Evolutionary conservation across 2,113 vertebrate genomes (phyloP), one percentile per base, ranked within the genome.

Genomic region (Thamnaconus septentrionalis): DNA sequence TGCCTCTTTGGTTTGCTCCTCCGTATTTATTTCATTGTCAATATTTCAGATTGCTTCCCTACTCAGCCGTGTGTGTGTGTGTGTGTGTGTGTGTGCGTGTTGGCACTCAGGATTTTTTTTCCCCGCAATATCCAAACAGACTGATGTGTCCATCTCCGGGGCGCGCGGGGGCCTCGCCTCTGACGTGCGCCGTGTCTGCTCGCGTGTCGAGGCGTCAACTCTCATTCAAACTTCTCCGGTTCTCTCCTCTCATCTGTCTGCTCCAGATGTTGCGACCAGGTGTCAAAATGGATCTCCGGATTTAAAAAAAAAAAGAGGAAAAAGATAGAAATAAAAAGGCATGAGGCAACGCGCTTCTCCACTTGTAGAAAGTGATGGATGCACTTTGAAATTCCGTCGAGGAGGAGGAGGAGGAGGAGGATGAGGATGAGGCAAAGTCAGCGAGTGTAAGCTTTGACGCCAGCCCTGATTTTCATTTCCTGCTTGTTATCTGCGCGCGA

Each of bases 341-440:
- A 58, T 60, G 77, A 83, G 78, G 76, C 79, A 88, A 86, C 81
- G 89, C 74, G 87, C 83, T 87, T 83, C 67, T 80, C 71, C 86
- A 86, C 87, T 90, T 91, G 88, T 81, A 85, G 79, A 82, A 89
- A 82, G 71, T 80, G 84, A 82, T 75, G 59, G 82, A 86, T 72
- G 56, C 73, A 76, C 85, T 87, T 90, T 88, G 86, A 89, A 87
- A 88, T 86, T 86, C 74, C 63, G 72, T 70, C 66, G 72, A 81
- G 75, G 66, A 74, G 58, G 57, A 53, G 79, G 56, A 76, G 64
- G 72, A 83, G 18, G 72, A 81, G 75, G 66, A 74, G 58, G 57
- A 53, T 79, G 56, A 76, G 64, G 78, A 86, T 74, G 84, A 87
- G 78, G 69, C 76, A 67, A 64, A 83, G 82, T 80, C 76, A 60